Conservation (phyloP, 2,797 vertebrate species). For the Notolepis coatsorum region DNA sequence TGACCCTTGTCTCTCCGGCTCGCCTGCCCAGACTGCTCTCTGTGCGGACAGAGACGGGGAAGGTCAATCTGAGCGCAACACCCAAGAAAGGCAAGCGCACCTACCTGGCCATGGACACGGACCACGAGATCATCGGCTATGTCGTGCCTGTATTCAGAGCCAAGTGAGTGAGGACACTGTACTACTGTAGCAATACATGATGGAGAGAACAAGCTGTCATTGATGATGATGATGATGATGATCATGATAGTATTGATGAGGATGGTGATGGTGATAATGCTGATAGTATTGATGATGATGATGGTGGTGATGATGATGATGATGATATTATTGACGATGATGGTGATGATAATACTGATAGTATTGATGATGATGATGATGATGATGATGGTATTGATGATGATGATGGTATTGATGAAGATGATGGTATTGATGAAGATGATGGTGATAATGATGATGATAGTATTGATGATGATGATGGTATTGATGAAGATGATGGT, state of each 20-base stretch:
- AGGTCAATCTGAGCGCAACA: slow-evolving; percentile 84
- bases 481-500: no score
- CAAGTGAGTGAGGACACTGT: slow-evolving; percentile 74
- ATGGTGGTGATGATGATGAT: neutral
- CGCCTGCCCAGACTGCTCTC: slow-evolving; percentile 78
- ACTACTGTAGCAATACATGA: no score
- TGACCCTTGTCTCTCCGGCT: slow-evolving; percentile 30
- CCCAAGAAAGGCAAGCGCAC: slow-evolving; percentile 88
- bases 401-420: no score
- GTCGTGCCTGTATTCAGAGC: slow-evolving; percentile 93
- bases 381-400: no score
- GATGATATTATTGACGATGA: neutral
- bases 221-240: neutral
- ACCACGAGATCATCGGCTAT: slow-evolving; percentile 87
- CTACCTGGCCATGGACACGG: slow-evolving; percentile 84
- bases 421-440: neutral
- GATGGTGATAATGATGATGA: neutral
- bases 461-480: no score
- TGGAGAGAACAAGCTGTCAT: neutral
- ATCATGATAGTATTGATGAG: neutral
- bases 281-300: no score
- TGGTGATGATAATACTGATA: no score
- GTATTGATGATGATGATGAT: no score
- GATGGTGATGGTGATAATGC: no score
- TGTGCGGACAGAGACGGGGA: slow-evolving; percentile 75